phyloP scores from a whole-genome alignment of 2,113 vertebrate genomes.

The Platysteira castanea region DNA sequence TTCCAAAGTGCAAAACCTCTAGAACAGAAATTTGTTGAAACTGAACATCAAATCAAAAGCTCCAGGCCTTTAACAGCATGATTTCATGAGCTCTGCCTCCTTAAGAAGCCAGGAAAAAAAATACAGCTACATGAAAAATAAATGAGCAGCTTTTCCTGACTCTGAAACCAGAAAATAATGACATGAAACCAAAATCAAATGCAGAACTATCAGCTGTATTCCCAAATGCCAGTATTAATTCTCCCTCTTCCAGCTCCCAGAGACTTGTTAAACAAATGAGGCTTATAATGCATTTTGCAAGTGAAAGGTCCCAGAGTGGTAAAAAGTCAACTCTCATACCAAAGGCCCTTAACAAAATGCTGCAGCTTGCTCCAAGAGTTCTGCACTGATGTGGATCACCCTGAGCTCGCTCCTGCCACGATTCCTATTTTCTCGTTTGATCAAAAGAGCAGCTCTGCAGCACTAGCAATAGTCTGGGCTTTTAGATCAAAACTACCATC shows the following conservation, averaged over 20 bases:
- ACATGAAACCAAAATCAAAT: constrained; percentile 22
- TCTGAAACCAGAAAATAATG: constrained; percentile 46
- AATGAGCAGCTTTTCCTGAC: constrained; percentile 37
- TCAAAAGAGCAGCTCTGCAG: not conserved
- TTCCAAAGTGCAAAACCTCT: not conserved
- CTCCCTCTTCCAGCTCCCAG: not conserved
- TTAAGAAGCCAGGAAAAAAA: constrained; percentile 20
- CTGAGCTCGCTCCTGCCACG: not conserved
- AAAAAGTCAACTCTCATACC: not conserved
- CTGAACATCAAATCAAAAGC: not conserved
- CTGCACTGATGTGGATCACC: not conserved
- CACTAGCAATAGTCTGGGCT: not conserved
- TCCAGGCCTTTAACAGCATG: not conserved
- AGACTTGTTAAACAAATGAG: constrained; percentile 29
- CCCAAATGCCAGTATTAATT: not conserved
- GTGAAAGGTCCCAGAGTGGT: not conserved
- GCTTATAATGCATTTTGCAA: constrained; percentile 1
- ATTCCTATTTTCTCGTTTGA: not conserved
- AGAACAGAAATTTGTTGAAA: not conserved
- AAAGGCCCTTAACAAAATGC: not conserved
- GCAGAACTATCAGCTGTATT: not conserved
- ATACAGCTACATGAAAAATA: constrained; percentile 52
- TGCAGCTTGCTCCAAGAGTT: not conserved
- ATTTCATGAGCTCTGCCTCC: not conserved
- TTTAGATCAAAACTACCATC: not conserved